Percentiles rank a stretch among this genome's conserved stretches.
Conservation (phyloP, 2,888 invertebrate genomes). For the Glaucopsyche alexis region DNA sequence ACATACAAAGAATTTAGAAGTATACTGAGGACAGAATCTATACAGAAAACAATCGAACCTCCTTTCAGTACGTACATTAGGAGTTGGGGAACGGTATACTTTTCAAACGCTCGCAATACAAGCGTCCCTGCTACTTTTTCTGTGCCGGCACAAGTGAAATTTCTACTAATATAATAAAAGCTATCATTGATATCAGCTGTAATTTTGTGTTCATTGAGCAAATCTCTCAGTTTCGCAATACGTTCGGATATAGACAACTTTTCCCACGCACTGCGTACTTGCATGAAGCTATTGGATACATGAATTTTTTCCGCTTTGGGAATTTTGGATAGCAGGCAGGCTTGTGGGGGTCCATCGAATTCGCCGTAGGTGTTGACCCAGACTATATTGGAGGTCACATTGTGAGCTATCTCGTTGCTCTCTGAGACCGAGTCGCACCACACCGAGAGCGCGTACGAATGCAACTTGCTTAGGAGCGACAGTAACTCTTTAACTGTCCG, state of each 20-base stretch:
- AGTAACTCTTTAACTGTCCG: conserved; percentile 53
- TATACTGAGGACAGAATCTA: neutral
- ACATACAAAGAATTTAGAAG: neutral
- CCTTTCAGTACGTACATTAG: neutral
- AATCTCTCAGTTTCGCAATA: neutral
- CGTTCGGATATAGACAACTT: neutral
- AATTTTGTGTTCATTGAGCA: neutral
- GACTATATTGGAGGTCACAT: conserved; percentile 37
- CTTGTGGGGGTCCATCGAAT: conserved; percentile 47
- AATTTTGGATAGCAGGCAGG: conserved; percentile 31
- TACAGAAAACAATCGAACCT: neutral
- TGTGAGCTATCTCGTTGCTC: conserved; percentile 48
- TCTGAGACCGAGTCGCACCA: conserved; percentile 50
- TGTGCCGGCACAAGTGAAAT: neutral
- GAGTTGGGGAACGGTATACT: neutral
- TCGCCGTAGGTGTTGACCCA: conserved; percentile 51
- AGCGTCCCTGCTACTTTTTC: neutral
- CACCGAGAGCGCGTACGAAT: conserved; percentile 45
- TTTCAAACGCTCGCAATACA: neutral
- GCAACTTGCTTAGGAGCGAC: conserved; percentile 41
- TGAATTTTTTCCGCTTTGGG: neutral
- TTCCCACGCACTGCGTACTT: neutral
- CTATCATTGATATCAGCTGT: neutral
- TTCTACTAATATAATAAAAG: neutral
- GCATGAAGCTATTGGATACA: neutral